phyloP scores from a whole-genome alignment of 92 coral and sea anemone genomes.

The Zoanthus solanderi region DNA sequence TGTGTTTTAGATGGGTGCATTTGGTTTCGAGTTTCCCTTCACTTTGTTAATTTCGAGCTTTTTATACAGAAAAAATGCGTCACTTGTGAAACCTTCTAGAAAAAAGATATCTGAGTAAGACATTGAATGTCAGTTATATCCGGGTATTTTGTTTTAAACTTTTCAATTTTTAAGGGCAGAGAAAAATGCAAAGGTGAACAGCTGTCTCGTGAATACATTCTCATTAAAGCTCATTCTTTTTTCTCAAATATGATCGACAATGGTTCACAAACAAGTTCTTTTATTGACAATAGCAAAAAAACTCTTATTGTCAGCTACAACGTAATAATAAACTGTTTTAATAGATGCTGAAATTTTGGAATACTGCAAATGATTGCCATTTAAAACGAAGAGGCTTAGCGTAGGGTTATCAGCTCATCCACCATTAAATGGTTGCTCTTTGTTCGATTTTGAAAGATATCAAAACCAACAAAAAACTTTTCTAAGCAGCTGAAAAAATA shows the following conservation, averaged over 20 bases:
- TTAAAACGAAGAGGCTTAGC: neutral
- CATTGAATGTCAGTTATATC: neutral
- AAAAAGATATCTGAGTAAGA: neutral
- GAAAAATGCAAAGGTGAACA: neutral
- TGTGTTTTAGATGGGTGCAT: neutral
- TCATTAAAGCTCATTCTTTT: neutral
- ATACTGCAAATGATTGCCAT: neutral
- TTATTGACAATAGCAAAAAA: conserved; percentile 14
- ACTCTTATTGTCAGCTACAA: neutral
- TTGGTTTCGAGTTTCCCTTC: neutral
- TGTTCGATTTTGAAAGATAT: neutral
- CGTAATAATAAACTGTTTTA: neutral
- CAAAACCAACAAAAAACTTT: neutral
- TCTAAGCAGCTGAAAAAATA: conserved; percentile 26
- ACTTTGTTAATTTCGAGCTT: neutral
- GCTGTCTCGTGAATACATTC: neutral
- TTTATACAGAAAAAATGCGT: neutral
- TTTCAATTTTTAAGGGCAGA: neutral
- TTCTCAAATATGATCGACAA: neutral
- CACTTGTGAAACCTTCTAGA: neutral
- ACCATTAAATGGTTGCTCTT: neutral
- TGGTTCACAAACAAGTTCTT: conserved; percentile 12
- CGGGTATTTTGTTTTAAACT: too few relatives aligned
- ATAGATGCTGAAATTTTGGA: neutral
- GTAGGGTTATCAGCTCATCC: neutral